Evolutionary conservation across 2,888 invertebrate genomes (phyloP), one percentile per base, ranked within the genome.

Genomic region (Stenodera caucasica): DNA sequence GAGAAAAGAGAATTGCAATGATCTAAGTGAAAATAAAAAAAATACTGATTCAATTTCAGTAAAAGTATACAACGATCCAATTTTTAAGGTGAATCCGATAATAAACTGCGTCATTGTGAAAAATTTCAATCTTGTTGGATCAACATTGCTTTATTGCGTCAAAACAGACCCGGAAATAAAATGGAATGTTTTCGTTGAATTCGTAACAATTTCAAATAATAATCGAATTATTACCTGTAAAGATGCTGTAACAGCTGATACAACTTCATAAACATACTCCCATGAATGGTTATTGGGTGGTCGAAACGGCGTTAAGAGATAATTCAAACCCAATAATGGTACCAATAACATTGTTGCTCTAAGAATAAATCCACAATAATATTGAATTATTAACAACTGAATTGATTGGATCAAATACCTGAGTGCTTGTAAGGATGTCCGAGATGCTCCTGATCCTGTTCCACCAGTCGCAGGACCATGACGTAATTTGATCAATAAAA

Each of bases 261-360:
- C 85, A 76, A 93, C 86, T 81, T 93, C 92, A 83, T 96, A 95
- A 68, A 86, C 84, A 67, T 86, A 84, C 81, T 90, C 90, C 88
- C 89, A 90, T 68, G 87, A 83, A 75, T 88, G 89, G 37, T 80
- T 81, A 54, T 84, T 85, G 67, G 85, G 85, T 67, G 86, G 96
- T 67, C 92, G 86, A 81, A 94, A 92, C 21, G 94, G 93, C 70
- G 92, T 92, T 66, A 96, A 85, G 73, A 96, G 85, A 80, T 93
- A 96, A 81, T 96, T 95, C 56, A 96, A 84, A 1, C 96, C 97
- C 61, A 97, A 84, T 68, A 97, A 84, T 29, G 97, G 97, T 61
- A 96, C 92, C 75, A 97, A 84, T 69, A 97, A 86, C 72, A 96
- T 83, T 0, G 94, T 95, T 54, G 95, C 97, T 71, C 92, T 88